A percentile compares a stretch with the other conserved stretches of the same genome.
These are phyloP conservation scores for Garrulus glandarius DNA, from an alignment of 2,797 vertebrate genomes.

Conservation along the genomic window DNA sequence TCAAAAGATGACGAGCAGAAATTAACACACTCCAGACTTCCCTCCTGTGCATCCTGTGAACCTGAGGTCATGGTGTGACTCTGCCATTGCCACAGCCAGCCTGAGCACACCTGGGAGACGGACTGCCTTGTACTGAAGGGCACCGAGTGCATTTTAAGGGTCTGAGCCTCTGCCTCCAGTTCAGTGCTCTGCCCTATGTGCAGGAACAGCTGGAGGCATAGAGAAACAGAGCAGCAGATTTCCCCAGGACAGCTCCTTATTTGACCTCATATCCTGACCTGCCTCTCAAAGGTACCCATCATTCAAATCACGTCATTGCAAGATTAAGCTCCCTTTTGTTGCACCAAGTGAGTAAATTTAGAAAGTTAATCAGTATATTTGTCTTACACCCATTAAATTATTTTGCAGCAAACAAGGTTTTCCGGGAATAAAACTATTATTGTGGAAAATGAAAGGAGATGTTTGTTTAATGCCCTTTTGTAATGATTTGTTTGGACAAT, in stretches of 20 bases:
- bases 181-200: not conserved
- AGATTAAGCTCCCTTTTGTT: constrained; percentile 59
- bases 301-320: constrained; percentile 67
- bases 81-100: not conserved
- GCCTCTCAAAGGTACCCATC: constrained; percentile 40
- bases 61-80: not conserved
- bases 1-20: not conserved
- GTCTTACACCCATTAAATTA: constrained; percentile 67
- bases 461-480: constrained; percentile 28
- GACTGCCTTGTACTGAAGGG: not conserved
- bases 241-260: not conserved
- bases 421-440: constrained; percentile 49
- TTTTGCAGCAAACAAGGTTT: constrained; percentile 35
- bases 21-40: not conserved
- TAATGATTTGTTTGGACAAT: constrained; percentile 24
- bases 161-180: not conserved
- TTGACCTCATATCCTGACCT: constrained; percentile 22
- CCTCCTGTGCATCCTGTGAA: not conserved
- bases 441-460: constrained; percentile 48
- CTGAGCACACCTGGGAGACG: not conserved
- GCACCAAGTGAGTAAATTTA: constrained; percentile 60
- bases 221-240: not conserved
- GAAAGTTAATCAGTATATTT: constrained; percentile 68
- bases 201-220: not conserved
- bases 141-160: not conserved